Conservation (phyloP, 2,797 vertebrate species). For the Cyprinella venusta region DNA sequence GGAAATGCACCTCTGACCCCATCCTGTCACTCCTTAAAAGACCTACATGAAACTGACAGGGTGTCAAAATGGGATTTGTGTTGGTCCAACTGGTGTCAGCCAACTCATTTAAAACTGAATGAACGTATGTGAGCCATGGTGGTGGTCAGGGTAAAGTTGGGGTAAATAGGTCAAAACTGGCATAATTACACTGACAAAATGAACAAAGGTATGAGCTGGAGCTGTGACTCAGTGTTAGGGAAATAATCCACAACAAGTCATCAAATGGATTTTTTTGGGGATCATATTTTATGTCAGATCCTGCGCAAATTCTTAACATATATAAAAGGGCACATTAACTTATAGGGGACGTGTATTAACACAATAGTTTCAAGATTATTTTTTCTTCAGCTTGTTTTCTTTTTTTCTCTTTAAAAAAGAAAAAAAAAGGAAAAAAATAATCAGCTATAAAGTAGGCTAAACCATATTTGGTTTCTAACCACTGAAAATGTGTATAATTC, state of each 20-base stretch:
- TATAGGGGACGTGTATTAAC: no score
- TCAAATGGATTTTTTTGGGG: not conserved
- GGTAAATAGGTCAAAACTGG: conserved; percentile 28
- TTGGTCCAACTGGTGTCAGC: conserved; percentile 59
- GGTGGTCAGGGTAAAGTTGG: conserved; percentile 52
- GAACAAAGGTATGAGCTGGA: not conserved
- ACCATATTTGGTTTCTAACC: not conserved
- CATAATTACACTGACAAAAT: conserved; percentile 2
- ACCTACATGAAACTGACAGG: conserved; percentile 69
- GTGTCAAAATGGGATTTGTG: conserved; percentile 61
- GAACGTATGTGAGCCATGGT: conserved; percentile 56
- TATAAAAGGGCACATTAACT: not conserved
- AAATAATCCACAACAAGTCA: not conserved
- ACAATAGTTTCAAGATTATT: not conserved
- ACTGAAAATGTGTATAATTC: not conserved
- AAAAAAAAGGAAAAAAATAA: not conserved
- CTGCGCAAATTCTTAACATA: not conserved
- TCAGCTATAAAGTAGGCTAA: not conserved
- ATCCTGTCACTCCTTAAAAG: conserved; percentile 58
- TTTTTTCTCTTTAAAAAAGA: not conserved
- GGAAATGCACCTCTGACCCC: conserved; percentile 69
- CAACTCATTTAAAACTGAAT: conserved; percentile 61
- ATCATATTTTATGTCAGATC: not conserved
- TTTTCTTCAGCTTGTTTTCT: not conserved
- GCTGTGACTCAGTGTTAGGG: not conserved